Base-by-base conservation (phyloP, 2,888 invertebrate genomes). In the Lasioglossum villosulum region DNA sequence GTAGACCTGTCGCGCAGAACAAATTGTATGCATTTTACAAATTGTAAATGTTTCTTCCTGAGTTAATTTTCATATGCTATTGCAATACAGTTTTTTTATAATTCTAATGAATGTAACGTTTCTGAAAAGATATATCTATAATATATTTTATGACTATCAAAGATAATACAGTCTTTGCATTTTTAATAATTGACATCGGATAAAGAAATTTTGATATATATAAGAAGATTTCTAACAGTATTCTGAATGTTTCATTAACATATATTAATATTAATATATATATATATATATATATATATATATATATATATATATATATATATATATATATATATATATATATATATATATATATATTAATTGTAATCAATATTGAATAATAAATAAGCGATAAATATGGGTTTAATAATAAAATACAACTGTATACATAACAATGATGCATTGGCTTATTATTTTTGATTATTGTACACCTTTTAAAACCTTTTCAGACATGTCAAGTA, bases 391-490 rank as follows among this genome's bases (percentile, higher is more conserved):
- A 85, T 56, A 75, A 81, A 83, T 56, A 56, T 77, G 70, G 83
- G 78, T 82, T 82, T 78, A 81, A 89, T 80, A 82, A 89, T 80
- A 83, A 87, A 88, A 66, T 75, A 82, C 77, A 86, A 78, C 80
- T 56, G 72, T 75, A 70, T 89, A 87, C 78, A 83, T 90, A 90
- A 90, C 89, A 89, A 90, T 91, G 81, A 89, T 90, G 83, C 85
- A 90, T 83, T 90, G 88, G 84, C 86, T 87, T 90, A 87, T 91
- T 91, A 90, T 76, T 90, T 90, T 91, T 90, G 89, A 90, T 90
- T 90, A 87, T 90, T 90, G 90, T 90, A 90, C 90, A 90, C 80
- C 85, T 83, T 70, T 83, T 84, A 80, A 87, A 77, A 82, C 86
- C 80, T 80, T 76, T 74, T 80, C 56, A 82, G 85, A 86, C 85